Evolutionary conservation across 2,113 vertebrate species (phyloP).

Genomic region (Alectura lathami): DNA sequence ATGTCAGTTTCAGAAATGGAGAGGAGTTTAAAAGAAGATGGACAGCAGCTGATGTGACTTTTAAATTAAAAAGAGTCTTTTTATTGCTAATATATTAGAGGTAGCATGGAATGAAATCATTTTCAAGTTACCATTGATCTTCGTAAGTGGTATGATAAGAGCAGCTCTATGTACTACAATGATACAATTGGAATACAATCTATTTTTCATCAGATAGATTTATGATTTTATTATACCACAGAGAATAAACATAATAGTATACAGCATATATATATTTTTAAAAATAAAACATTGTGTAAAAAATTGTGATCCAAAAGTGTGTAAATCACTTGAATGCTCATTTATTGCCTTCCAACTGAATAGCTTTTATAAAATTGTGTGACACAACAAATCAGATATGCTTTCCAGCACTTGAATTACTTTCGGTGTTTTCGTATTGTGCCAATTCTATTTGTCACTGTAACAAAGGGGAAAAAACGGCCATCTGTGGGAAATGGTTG

Average conservation of each 20-base stretch:
- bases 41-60: slow-evolving; percentile 63
- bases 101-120: slow-evolving; percentile 63
- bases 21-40: slow-evolving; percentile 62
- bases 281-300: slow-evolving; percentile 75
- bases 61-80: slow-evolving; percentile 74
- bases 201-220: slow-evolving; percentile 77
- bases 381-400: slow-evolving; percentile 64
- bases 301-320: slow-evolving; percentile 71
- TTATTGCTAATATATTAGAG: slow-evolving; percentile 74
- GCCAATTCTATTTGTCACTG: slow-evolving; percentile 31
- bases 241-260: slow-evolving; percentile 77
- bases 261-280: slow-evolving; percentile 72
- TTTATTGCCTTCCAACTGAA: slow-evolving; percentile 75
- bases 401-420: slow-evolving; percentile 68
- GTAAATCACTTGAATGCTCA: slow-evolving; percentile 76
- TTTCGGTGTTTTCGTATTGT: slow-evolving; percentile 61
- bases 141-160: slow-evolving; percentile 70
- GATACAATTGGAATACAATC: slow-evolving; percentile 71
- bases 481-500: slow-evolving; percentile 20
- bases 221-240: slow-evolving; percentile 76
- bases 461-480: neutral
- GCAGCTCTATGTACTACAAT: slow-evolving; percentile 22
- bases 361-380: slow-evolving; percentile 77
- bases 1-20: slow-evolving; percentile 61
- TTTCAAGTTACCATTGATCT: slow-evolving; percentile 77